A percentile compares a stretch with the other conserved stretches of the same genome.
phyloP scores from a whole-genome alignment of 2,888 invertebrate genomes.

The Clanis bilineata region DNA sequence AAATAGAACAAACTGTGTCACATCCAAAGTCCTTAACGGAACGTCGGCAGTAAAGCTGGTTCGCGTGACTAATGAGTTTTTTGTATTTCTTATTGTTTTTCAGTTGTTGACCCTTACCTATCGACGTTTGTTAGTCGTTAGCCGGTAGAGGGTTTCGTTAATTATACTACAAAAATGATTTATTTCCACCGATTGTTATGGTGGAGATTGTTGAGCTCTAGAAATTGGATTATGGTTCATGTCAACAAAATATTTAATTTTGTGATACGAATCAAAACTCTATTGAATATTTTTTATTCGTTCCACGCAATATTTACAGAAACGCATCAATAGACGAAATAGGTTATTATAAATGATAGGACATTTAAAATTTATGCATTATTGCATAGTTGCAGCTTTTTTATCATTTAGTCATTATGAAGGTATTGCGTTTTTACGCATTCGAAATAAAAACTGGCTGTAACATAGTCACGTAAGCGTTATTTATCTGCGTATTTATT shows the following conservation, averaged over 20 bases:
- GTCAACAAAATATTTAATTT: slow-evolving; percentile 54
- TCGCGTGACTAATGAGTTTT: slow-evolving; percentile 77
- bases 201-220: slow-evolving; percentile 45
- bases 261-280: slow-evolving; percentile 44
- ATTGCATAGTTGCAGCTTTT: too few relatives aligned
- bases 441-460: too few relatives aligned
- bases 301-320: background rate
- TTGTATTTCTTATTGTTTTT: slow-evolving; percentile 78
- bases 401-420: too few relatives aligned
- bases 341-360: too few relatives aligned
- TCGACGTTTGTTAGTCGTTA: slow-evolving; percentile 61
- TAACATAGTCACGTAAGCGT: too few relatives aligned
- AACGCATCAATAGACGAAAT: background rate
- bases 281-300: slow-evolving; percentile 1
- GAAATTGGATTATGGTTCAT: slow-evolving; percentile 56
- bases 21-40: slow-evolving; percentile 42
- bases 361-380: too few relatives aligned
- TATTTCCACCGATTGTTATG: slow-evolving; percentile 57
- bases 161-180: slow-evolving; percentile 70
- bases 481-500: too few relatives aligned
- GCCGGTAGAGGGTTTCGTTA: slow-evolving; percentile 45
- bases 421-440: too few relatives aligned
- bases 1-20: slow-evolving; percentile 16
- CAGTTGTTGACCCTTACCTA: slow-evolving; percentile 71
- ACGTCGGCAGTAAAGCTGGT: slow-evolving; percentile 38